Base-by-base conservation (phyloP, 2,797 vertebrate genomes). In the Tragelaphus eurycerus region DNA sequence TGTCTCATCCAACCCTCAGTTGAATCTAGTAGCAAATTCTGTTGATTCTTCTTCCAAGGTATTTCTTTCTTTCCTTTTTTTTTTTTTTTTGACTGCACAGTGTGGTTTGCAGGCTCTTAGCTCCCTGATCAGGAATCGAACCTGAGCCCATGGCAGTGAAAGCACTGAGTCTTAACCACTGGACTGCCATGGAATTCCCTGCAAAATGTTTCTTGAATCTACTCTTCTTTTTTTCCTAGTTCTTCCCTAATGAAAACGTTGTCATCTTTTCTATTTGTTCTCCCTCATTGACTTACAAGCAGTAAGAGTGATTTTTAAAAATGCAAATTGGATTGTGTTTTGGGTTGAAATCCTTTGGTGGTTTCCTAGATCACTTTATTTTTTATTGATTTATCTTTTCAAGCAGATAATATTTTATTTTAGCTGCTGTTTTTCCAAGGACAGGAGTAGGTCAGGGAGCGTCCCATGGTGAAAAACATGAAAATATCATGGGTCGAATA, bases 301-400 rank as follows among this genome's bases (percentile, higher is more conserved):
- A 86, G 13, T 31, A 71, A 92, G 90, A 90, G 50, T n/a, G 31
- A 64, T 96, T 84, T 90, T 62, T 59, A 46, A 89, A 94, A 93
- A 38, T 74, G 8, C n/a, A 89, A 31, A 71, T 52, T 48, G 43
- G 17, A 89, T 82, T 84, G 43, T 17, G n/a, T 76, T 86, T 95
- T 9, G 71, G 11, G 60, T 95, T 97, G 71, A 95, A 96, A 71
- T 57, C 27, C 52, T 90, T 95, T 34, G 74, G 27, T 87, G 59
- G 1, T n/a, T 89, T 84, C 52, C 57, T 34, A 38, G 59, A 79
- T 95, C 19, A 55, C 9, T 89, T 54, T 31, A 19, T 76, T 76
- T 76, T 46, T 27, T 71, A 71, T 71, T 38, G 19, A 71, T 38
- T 71, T 71, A 23, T 38, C 34, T 38, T 71, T 89, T 55, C 16